phyloP scores from a whole-genome alignment of 2,888 invertebrate species.

The Oscheius myriophilus region DNA sequence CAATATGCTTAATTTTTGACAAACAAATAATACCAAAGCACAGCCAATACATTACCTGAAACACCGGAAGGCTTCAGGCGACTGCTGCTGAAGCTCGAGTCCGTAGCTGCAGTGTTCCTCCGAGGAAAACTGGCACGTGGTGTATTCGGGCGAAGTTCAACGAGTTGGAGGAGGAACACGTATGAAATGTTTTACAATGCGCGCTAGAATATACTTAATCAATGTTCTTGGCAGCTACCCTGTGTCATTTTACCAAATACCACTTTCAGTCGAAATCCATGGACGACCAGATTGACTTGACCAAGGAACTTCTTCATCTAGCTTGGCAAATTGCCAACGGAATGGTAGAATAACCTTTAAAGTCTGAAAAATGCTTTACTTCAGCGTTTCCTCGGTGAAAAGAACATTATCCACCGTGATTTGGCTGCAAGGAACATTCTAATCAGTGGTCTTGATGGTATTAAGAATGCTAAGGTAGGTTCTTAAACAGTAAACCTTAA shows the following conservation, averaged over 20 bases:
- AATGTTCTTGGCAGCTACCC: too few relatives aligned
- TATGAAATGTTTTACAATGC: too few relatives aligned
- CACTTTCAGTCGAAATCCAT: slow-evolving; percentile 54
- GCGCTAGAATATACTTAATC: too few relatives aligned
- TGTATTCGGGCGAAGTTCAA: too few relatives aligned
- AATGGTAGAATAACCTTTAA: slow-evolving; percentile 47
- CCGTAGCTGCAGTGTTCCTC: too few relatives aligned
- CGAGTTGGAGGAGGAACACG: too few relatives aligned
- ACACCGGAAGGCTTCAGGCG: neutral
- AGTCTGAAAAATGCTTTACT: neutral
- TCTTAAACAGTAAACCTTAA: neutral
- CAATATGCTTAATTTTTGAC: too few relatives aligned
- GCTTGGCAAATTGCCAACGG: slow-evolving; percentile 68
- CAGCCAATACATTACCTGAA: too few relatives aligned
- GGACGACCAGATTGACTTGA: slow-evolving; percentile 62
- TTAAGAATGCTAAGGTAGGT: slow-evolving; percentile 61
- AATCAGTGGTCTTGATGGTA: slow-evolving; percentile 50
- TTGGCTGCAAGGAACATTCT: slow-evolving; percentile 66
- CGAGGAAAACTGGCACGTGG: too few relatives aligned
- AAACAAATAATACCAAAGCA: too few relatives aligned
- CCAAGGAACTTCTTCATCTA: slow-evolving; percentile 64
- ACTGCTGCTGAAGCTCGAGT: too few relatives aligned
- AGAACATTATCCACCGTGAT: slow-evolving; percentile 61
- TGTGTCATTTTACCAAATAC: too few relatives aligned
- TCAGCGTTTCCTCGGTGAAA: slow-evolving; percentile 40